Base-by-base conservation (phyloP, 1,140 invertebrate genomes). In the Listronotus bonariensis region DNA sequence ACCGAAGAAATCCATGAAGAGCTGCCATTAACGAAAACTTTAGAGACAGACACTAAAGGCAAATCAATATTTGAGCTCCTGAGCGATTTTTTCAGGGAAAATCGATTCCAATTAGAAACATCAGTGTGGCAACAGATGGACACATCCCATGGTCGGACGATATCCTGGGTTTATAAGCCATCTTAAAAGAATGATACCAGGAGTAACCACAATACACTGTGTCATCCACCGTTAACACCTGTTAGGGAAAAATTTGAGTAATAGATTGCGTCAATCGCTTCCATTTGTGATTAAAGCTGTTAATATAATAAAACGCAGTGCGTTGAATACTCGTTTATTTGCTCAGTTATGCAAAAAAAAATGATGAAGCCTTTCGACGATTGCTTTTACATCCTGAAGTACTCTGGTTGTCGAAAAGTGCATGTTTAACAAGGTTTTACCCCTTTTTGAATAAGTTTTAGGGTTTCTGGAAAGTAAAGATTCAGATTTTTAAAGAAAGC, bases 21-120 rank as follows among this genome's bases (percentile, higher is more conserved):
- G 71, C 48, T 80, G 51, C 67, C 76, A 34, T 79, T 79, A 68
- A 71, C 71, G 3, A 80, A 54, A 78, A 76, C 57, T 73, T 79
- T 78, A 68, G 59, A 52, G 67, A 78, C 73, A 0, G 71, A 76
- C 64, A 76, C n/a, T n/a, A n/a, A n/a, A n/a, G n/a, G n/a, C n/a
- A n/a, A n/a, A n/a, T n/a, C n/a, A n/a, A n/a, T 79, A 76, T 78
- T 77, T 72, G 60, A 74, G 74, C 71, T 70, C 38, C 55, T 31
- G 72, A 75, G 69, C 77, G 77, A 26, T 26, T 26, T 26, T 26
- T 26, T 26, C 5, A 26, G 5, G 5, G 20, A 26, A 26, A 26
- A 72, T 56, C 69, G 64, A 65, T 69, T 65, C 60, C 69, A 43
- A 57, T 71, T 9, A 14, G 45, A 68, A 74, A 75, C 64, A 72